A percentile compares a stretch with the other conserved stretches of the same genome.
Conservation (phyloP, 2,797 vertebrate genomes). For the Percopsis omiscomaycus region DNA sequence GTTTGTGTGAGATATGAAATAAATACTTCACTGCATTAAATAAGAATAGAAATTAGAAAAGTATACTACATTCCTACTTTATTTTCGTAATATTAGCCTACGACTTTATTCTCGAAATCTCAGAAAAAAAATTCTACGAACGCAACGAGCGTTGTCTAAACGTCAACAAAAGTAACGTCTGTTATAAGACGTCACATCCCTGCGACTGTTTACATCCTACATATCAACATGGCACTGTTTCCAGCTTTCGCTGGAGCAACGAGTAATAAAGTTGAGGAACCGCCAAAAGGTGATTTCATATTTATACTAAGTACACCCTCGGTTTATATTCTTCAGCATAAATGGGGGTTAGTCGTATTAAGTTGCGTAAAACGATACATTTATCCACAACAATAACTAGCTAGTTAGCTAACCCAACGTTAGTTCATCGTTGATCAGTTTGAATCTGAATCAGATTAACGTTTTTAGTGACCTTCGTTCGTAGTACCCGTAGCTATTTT, state of each 20-base stretch:
- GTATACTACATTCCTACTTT: too few species aligned
- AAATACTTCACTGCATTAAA: too few species aligned
- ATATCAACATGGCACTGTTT: conserved; percentile 74
- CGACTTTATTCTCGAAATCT: too few species aligned
- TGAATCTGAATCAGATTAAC: background rate
- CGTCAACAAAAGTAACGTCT: too few species aligned
- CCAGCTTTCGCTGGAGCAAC: conserved; percentile 68
- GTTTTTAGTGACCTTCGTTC: too few species aligned
- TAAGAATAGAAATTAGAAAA: too few species aligned
- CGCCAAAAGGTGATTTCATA: conserved; percentile 56
- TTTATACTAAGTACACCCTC: accelerated
- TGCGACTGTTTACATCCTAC: conserved; percentile 62
- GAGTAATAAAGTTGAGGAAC: conserved; percentile 49
- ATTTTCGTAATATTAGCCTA: too few species aligned
- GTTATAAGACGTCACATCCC: conserved; percentile 50
- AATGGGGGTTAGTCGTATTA: background rate
- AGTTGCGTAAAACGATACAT: background rate
- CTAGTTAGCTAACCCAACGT: background rate
- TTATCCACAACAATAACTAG: background rate
- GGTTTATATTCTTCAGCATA: background rate
- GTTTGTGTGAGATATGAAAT: too few species aligned
- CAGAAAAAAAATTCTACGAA: too few species aligned
- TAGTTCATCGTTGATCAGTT: background rate
- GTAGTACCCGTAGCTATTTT: too few species aligned
- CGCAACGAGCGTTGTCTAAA: too few species aligned